Conservation (phyloP, 2,113 vertebrate genomes). For the Bufo bufo region DNA sequence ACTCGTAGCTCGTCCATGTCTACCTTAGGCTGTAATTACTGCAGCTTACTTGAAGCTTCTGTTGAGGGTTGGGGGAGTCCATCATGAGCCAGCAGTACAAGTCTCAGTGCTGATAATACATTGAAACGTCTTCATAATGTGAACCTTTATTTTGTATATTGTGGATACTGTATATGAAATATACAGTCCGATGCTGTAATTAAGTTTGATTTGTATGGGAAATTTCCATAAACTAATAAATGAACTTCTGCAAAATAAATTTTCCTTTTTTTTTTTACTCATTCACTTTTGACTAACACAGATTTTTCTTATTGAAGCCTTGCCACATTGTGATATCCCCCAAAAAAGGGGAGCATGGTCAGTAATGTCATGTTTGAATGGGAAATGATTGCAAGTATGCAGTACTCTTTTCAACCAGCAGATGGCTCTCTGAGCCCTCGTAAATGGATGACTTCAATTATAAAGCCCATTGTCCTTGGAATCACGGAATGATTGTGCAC, state of each 20-base stretch:
- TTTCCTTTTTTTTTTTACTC: too few relatives aligned
- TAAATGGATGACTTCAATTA: neutral
- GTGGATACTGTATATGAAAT: neutral
- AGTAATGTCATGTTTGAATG: neutral
- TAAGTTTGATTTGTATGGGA: neutral
- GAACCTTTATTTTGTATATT: constrained; percentile 8
- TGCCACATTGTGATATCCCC: neutral
- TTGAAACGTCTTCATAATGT: neutral
- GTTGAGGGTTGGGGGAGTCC: neutral
- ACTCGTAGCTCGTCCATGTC: neutral
- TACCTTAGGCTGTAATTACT: neutral
- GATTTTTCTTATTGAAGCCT: too few relatives aligned
- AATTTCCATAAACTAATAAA: constrained; percentile 2
- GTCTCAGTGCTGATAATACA: neutral
- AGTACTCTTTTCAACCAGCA: constrained; percentile 31
- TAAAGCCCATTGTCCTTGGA: neutral
- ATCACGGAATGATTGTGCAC: neutral
- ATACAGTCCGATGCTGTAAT: neutral
- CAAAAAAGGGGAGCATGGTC: neutral
- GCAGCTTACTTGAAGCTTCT: neutral
- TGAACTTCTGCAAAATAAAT: neutral
- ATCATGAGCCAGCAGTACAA: neutral
- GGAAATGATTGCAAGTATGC: neutral
- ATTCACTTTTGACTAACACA: too few relatives aligned
- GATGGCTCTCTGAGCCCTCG: constrained; percentile 35